Conservation (phyloP, 2,888 invertebrate genomes). For the Mythimna albipuncta region DNA sequence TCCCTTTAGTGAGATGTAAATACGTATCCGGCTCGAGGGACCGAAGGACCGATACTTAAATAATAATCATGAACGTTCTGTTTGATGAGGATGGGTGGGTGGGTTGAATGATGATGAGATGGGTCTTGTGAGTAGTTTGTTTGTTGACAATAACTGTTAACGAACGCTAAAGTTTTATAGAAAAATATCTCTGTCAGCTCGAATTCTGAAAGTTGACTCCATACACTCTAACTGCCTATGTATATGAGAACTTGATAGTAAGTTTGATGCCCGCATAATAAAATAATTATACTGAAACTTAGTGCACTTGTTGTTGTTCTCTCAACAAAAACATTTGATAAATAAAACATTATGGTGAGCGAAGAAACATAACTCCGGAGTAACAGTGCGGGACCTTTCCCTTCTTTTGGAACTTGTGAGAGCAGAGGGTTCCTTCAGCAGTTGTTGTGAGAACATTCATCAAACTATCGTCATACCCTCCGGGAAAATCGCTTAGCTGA, state of each 20-base stretch:
- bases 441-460: conserved; percentile 50
- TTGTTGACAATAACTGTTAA: too few species aligned
- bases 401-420: conserved; percentile 31
- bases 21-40: background rate
- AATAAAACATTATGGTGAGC: conserved; percentile 5
- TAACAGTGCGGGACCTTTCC: conserved; percentile 9
- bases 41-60: conserved; percentile 17
- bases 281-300: background rate
- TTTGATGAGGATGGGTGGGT: conserved; percentile 21
- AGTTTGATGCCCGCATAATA: background rate
- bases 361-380: conserved; percentile 5
- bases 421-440: conserved; percentile 38
- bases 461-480: conserved; percentile 58
- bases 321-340: conserved; percentile 4
- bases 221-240: too few species aligned
- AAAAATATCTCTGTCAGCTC: too few species aligned
- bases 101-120: conserved; percentile 18
- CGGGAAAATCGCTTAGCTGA: conserved; percentile 39
- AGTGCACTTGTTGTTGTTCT: background rate
- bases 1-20: background rate
- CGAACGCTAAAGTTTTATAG: too few species aligned
- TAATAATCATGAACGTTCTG: conserved; percentile 23
- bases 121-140: background rate
- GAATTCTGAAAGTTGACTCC: too few species aligned
- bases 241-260: background rate